Conservation (phyloP, 2,113 vertebrate species). For the Anguilla rostrata region DNA sequence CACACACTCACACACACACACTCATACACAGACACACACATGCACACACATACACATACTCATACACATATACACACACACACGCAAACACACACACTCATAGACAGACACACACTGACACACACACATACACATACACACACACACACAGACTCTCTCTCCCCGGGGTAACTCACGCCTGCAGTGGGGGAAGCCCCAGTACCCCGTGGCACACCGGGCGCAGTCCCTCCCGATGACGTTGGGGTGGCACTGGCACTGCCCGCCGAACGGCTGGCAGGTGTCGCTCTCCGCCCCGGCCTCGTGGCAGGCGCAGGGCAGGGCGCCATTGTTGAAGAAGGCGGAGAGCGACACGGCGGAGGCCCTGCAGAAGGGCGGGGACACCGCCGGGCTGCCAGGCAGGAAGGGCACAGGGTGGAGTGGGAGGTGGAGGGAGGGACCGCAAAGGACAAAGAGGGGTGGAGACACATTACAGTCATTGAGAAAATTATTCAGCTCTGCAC, state of each 20-base stretch:
- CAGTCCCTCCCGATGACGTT: slow-evolving; percentile 92
- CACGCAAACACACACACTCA: background rate
- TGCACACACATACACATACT: background rate
- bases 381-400: slow-evolving; percentile 64
- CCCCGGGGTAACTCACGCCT: slow-evolving; percentile 77
- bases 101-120: background rate
- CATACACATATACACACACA: too few species aligned
- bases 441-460: background rate
- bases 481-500: background rate
- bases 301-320: slow-evolving; percentile 83
- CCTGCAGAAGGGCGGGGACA: slow-evolving; percentile 78
- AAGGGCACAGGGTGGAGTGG: background rate
- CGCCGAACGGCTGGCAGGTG: slow-evolving; percentile 82
- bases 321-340: slow-evolving; percentile 91
- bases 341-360: slow-evolving; percentile 82
- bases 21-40: background rate
- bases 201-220: slow-evolving; percentile 88
- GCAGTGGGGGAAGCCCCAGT: slow-evolving; percentile 94
- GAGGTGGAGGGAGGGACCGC: background rate
- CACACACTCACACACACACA: background rate
- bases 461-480: background rate
- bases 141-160: background rate
- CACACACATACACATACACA: slow-evolving; percentile 7
- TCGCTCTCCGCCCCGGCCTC: slow-evolving; percentile 78
- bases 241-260: slow-evolving; percentile 84